phyloP scores from a whole-genome alignment of 2,888 invertebrate species.

The Druceiella hillmani region DNA sequence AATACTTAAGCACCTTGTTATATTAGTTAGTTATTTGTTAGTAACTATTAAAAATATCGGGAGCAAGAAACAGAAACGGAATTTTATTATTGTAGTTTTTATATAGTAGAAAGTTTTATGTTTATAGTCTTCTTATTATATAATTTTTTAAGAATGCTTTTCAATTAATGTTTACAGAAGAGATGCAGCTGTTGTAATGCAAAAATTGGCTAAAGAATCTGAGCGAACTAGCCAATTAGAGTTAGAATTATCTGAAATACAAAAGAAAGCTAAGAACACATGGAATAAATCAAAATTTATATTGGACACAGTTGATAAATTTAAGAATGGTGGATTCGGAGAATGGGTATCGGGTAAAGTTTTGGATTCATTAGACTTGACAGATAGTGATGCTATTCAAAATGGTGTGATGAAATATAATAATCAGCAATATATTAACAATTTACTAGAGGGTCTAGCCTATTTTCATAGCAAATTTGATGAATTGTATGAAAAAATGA shows the following conservation, averaged over 20 bases:
- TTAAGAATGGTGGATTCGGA: conserved; percentile 32
- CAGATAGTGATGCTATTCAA: conserved; percentile 31
- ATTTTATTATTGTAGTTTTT: too few relatives aligned
- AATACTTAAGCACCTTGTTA: too few relatives aligned
- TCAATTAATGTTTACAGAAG: conserved; percentile 30
- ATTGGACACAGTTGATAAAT: conserved; percentile 21
- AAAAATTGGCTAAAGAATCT: conserved; percentile 36
- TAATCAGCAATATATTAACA: too few relatives aligned
- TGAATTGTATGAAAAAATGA: conserved; percentile 41
- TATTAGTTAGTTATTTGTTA: too few relatives aligned
- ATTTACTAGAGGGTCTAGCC: conserved; percentile 35
- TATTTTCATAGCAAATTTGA: conserved; percentile 45
- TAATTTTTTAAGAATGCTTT: not conserved
- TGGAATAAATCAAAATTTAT: conserved; percentile 13
- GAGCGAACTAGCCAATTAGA: conserved; percentile 36
- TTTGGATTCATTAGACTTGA: conserved; percentile 30
- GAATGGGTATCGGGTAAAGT: conserved; percentile 36
- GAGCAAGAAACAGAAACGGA: too few relatives aligned
- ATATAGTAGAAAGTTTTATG: too few relatives aligned
- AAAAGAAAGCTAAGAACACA: conserved; percentile 26
- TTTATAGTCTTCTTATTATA: conserved; percentile 1
- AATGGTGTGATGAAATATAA: conserved; percentile 30
- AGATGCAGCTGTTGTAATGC: conserved; percentile 41
- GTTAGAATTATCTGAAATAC: conserved; percentile 33
- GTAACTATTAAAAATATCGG: too few relatives aligned